Evolutionary conservation across 2,888 invertebrate genomes (phyloP).

Genomic region (Drosophila macrospina): DNA sequence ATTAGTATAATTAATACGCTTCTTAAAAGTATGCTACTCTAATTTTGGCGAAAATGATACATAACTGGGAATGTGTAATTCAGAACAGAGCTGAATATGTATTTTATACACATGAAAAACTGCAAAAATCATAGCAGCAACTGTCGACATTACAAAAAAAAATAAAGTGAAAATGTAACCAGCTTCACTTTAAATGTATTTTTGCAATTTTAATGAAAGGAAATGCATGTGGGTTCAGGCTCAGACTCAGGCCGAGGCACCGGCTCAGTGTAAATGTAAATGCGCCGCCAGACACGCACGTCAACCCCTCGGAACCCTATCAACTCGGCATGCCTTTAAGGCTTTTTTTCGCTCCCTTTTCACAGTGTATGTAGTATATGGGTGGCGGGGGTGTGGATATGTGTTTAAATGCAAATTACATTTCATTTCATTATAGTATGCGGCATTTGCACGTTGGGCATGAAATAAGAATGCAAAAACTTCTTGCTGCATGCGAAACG

Average conservation of each 20-base stretch:
- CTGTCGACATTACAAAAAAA: slow-evolving; percentile 2
- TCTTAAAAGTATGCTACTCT: too few species aligned
- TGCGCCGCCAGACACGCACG: slow-evolving; percentile 64
- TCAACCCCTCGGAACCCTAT: slow-evolving; percentile 12
- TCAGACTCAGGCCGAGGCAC: slow-evolving; percentile 8
- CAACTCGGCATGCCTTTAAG: slow-evolving; percentile 28
- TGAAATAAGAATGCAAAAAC: slow-evolving; percentile 66
- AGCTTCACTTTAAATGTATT: slow-evolving; percentile 67
- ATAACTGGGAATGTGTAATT: neutral
- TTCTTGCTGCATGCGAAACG: slow-evolving; percentile 67
- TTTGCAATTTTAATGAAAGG: slow-evolving; percentile 79
- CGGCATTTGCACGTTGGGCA: slow-evolving; percentile 72
- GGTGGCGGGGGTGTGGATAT: slow-evolving; percentile 28
- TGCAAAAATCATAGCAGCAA: slow-evolving; percentile 10
- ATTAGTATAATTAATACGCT: too few species aligned
- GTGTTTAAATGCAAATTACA: slow-evolving; percentile 79
- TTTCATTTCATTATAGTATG: slow-evolving; percentile 76
- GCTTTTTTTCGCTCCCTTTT: slow-evolving; percentile 25
- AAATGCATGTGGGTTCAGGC: slow-evolving; percentile 69
- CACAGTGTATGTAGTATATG: slow-evolving; percentile 12
- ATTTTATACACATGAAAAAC: neutral
- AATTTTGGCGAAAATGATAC: neutral
- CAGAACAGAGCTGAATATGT: neutral
- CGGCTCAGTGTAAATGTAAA: slow-evolving; percentile 56
- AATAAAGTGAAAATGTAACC: slow-evolving; percentile 32